These are phyloP conservation scores for Clamator glandarius DNA, from an alignment of 2,797 vertebrate species.

Conservation along the genomic window DNA sequence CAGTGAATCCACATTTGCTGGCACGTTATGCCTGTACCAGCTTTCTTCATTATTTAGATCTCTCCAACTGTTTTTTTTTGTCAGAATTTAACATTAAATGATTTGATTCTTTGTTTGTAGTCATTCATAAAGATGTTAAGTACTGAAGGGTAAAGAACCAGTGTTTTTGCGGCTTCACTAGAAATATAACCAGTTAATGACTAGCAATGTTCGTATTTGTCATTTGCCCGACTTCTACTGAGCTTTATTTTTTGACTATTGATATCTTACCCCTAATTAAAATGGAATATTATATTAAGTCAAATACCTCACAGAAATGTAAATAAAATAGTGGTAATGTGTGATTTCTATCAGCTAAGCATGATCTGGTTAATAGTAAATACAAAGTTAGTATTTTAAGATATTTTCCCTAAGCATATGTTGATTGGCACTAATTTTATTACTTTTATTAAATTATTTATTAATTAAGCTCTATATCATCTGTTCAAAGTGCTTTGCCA, in stretches of 20 bases:
- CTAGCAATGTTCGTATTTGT: not conserved
- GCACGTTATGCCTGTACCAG: not conserved
- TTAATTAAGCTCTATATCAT: constrained; percentile 24
- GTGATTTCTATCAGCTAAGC: not conserved
- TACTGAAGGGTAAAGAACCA: not conserved
- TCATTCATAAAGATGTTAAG: not conserved
- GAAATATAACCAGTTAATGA: not conserved
- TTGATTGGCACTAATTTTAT: constrained; percentile 41
- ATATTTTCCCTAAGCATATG: constrained; percentile 8
- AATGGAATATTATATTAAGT: not conserved
- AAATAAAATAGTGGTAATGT: not conserved
- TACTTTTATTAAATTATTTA: constrained; percentile 29
- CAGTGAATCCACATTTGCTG: not conserved
- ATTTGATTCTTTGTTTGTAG: not conserved
- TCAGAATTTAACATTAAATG: not conserved
- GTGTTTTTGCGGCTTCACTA: not conserved
- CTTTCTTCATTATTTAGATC: not conserved
- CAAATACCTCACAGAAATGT: not conserved
- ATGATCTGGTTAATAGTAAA: constrained; percentile 1
- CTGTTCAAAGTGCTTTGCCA: constrained; percentile 33
- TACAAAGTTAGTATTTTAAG: not conserved
- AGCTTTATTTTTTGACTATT: not conserved
- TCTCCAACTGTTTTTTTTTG: not conserved
- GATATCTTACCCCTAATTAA: not conserved
- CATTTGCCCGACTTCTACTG: not conserved